Evolutionary conservation across 2,888 invertebrate genomes (phyloP), one percentile per base, ranked within the genome.

Genomic region (Melipona beecheii): DNA sequence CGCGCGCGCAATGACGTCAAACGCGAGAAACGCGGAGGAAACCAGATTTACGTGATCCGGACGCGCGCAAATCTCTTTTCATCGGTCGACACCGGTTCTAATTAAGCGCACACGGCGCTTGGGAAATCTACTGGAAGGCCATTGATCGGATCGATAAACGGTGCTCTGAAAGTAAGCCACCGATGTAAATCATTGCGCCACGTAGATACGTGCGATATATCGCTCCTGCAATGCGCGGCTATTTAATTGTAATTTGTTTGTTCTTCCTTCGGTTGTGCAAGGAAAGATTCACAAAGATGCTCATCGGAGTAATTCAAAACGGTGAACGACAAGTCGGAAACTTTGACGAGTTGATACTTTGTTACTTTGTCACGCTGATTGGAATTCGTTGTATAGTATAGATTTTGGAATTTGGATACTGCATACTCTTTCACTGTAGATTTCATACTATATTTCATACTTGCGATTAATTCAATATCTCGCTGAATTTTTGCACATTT

Each of bases 91-190:
- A 75, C 64, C 60, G 71, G 66, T 62, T 65, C 56, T 73, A 84
- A 84, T 85, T 84, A 84, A 77, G 75, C 72, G 56, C 11, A 43
- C 66, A 73, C 73, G 6, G 81, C 85, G 81, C 85, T 85, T 81
- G 79, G 79, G 86, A 85, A 86, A 86, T 80, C 31, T 76, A 76
- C 82, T 82, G 71, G 72, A 85, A 86, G 86, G 86, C 72, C 85
- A 72, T 76, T 69, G 86, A 85, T 85, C 65, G 50, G 68, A 81
- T 81, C 85, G 85, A 86, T 79, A 75, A 66, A 73, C 71, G 62
- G 72, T 69, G 64, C 75, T 71, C 79, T 76, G 85, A 75, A 70
- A 54, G 72, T 66, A 74, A 64, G 75, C 65, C 83, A 62, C 71
- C 43, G 58, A 11, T 27, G 77, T 66, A 78, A 75, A 72, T 82